Conservation (phyloP, 2,888 invertebrate genomes). For the Phragmatobia fuliginosa region DNA sequence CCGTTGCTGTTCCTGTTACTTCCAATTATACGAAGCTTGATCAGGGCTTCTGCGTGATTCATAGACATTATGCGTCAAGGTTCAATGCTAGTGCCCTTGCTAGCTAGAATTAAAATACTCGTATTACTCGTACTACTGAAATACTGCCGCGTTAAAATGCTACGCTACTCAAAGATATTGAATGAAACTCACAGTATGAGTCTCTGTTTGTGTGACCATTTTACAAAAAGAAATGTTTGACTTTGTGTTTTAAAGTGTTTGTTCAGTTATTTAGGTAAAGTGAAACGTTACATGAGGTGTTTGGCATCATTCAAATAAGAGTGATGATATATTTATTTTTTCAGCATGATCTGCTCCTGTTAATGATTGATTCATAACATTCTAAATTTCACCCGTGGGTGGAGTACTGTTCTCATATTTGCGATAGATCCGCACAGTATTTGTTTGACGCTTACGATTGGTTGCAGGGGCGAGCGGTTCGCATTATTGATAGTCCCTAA, state of each 20-base stretch:
- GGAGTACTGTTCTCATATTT: no score
- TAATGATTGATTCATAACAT: slow-evolving; percentile 36
- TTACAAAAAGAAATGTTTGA: slow-evolving; percentile 59
- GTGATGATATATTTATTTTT: slow-evolving; percentile 51
- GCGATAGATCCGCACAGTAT: no score
- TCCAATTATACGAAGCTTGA: slow-evolving; percentile 41
- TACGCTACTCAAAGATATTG: slow-evolving; percentile 28
- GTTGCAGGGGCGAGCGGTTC: no score
- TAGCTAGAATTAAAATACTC: slow-evolving; percentile 42
- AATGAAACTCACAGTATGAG: slow-evolving; percentile 45
- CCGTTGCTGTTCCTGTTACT: slow-evolving; percentile 37
- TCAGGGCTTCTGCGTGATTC: slow-evolving; percentile 61
- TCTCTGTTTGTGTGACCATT: slow-evolving; percentile 62
- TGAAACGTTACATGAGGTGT: slow-evolving; percentile 46
- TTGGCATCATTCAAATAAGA: slow-evolving; percentile 60
- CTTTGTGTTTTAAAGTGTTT: slow-evolving; percentile 54
- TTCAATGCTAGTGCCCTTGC: slow-evolving; percentile 49
- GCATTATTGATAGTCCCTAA: no score
- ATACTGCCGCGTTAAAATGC: slow-evolving; percentile 32
- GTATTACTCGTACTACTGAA: slow-evolving; percentile 28
- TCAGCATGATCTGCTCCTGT: slow-evolving; percentile 36
- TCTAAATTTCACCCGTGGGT: no score
- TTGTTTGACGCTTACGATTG: no score
- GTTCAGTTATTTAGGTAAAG: slow-evolving; percentile 41
- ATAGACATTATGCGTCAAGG: slow-evolving; percentile 51